Evolutionary conservation across 2,888 invertebrate species (phyloP).

Genomic region (Pyrrhopygopsis socrates): DNA sequence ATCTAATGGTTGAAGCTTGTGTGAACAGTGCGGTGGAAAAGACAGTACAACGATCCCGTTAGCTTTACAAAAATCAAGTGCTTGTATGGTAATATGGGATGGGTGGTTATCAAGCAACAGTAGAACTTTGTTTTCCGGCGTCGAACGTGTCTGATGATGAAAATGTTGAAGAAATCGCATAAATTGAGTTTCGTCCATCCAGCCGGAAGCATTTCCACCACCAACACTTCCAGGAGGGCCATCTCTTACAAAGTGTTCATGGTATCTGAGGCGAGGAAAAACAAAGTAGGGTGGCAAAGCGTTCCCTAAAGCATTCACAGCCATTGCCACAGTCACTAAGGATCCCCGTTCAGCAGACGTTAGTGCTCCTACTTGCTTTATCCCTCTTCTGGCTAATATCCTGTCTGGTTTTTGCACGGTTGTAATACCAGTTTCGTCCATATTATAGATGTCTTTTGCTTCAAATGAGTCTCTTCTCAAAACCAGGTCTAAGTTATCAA

Average conservation of each 20-base stretch:
- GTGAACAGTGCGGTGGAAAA: constrained; percentile 3
- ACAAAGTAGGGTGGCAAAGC: constrained; percentile 85
- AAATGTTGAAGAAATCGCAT: constrained; percentile 85
- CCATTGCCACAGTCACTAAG: not conserved
- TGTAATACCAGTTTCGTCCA: not conserved
- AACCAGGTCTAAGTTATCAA: too few relatives aligned
- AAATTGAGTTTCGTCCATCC: constrained; percentile 70
- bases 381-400: not conserved
- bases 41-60: not conserved
- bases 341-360: not conserved
- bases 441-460: not conserved
- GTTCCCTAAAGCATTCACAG: constrained; percentile 83
- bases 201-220: constrained; percentile 73
- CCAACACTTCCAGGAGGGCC: constrained; percentile 77
- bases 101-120: constrained; percentile 85
- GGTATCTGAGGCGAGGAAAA: constrained; percentile 71
- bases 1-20: constrained; percentile 10
- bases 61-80: not conserved
- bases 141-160: too few relatives aligned
- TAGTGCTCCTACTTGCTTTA: not conserved
- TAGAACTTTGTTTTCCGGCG: too few relatives aligned
- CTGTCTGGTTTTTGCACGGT: not conserved
- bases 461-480: not conserved
- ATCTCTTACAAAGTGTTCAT: constrained; percentile 78
- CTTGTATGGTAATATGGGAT: constrained; percentile 82